Evolutionary conservation across 2,888 invertebrate genomes (phyloP).

Genomic region (Nomada goodeniana): DNA sequence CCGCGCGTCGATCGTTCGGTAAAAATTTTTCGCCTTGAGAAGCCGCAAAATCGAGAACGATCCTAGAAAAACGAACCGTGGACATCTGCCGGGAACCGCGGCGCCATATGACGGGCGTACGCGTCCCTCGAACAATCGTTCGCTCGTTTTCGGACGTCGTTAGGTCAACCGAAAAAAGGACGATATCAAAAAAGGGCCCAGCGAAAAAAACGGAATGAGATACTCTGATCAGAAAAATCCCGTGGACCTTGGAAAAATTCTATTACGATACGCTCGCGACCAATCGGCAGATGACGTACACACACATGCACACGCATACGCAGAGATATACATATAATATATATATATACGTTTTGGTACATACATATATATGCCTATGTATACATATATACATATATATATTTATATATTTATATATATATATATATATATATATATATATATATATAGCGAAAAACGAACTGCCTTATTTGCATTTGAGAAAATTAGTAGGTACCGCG

Average conservation of each 20-base stretch:
- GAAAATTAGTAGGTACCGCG: slow-evolving; percentile 88
- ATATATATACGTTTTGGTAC: slow-evolving; percentile 45
- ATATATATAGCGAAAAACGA: slow-evolving; percentile 62
- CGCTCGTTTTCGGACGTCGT: slow-evolving; percentile 58
- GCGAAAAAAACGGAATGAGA: slow-evolving; percentile 24
- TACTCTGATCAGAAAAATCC: background rate
- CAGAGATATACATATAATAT: slow-evolving; percentile 71
- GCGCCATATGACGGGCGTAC: slow-evolving; percentile 22
- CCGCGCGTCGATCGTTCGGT: too few relatives aligned
- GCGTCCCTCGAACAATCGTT: slow-evolving; percentile 33
- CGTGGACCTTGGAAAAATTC: background rate
- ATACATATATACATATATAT: slow-evolving; percentile 17
- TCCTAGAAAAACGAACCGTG: background rate
- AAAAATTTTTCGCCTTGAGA: background rate
- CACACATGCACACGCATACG: slow-evolving; percentile 80
- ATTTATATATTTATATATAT: slow-evolving; percentile 49
- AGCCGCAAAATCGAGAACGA: background rate
- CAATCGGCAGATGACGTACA: slow-evolving; percentile 75
- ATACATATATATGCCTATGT: background rate
- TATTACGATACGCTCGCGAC: slow-evolving; percentile 52
- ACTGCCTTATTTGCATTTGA: slow-evolving; percentile 65
- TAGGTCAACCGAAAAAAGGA: slow-evolving; percentile 42
- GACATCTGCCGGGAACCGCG: background rate
- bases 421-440: slow-evolving; percentile 56
- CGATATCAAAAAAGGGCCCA: background rate